phyloP scores from a whole-genome alignment of 2,888 invertebrate genomes.

The Hirtodrosophila alboralis region DNA sequence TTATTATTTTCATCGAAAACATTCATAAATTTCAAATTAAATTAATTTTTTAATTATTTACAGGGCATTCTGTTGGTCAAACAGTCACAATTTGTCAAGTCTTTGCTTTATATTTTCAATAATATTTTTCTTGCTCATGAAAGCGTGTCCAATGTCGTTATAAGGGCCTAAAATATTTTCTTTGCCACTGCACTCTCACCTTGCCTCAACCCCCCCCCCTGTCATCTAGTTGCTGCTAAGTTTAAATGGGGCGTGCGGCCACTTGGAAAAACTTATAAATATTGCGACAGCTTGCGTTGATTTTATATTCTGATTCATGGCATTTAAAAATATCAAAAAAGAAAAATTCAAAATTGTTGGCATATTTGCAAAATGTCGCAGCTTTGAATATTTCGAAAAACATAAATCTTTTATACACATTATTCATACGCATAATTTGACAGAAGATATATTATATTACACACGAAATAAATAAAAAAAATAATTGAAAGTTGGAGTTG shows the following conservation, averaged over 20 bases:
- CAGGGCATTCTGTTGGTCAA: conserved; percentile 1
- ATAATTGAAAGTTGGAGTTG: conserved; percentile 62
- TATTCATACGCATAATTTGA: conserved; percentile 51
- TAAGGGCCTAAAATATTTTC: conserved; percentile 33
- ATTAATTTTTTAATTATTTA: neutral
- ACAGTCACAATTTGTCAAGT: neutral
- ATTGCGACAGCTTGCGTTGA: conserved; percentile 26
- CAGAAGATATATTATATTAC: conserved; percentile 43
- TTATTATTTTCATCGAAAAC: too few relatives aligned
- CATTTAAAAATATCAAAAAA: conserved; percentile 39
- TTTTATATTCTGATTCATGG: conserved; percentile 40
- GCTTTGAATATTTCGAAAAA: conserved; percentile 27
- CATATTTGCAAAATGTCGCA: conserved; percentile 30
- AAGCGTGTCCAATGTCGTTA: conserved; percentile 60
- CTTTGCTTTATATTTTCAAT: conserved; percentile 18
- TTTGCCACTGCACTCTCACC: neutral
- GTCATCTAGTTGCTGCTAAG: neutral
- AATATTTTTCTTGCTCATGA: conserved; percentile 34
- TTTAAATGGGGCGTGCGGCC: conserved; percentile 24
- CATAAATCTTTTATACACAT: conserved; percentile 47
- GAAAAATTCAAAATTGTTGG: too few relatives aligned
- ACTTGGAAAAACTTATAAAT: conserved; percentile 28
- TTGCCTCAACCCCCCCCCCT: neutral
- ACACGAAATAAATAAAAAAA: conserved; percentile 10
- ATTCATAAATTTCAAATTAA: too few relatives aligned